Base-by-base conservation (phyloP, 2,797 vertebrate species). In the Telmatherina bonti region DNA sequence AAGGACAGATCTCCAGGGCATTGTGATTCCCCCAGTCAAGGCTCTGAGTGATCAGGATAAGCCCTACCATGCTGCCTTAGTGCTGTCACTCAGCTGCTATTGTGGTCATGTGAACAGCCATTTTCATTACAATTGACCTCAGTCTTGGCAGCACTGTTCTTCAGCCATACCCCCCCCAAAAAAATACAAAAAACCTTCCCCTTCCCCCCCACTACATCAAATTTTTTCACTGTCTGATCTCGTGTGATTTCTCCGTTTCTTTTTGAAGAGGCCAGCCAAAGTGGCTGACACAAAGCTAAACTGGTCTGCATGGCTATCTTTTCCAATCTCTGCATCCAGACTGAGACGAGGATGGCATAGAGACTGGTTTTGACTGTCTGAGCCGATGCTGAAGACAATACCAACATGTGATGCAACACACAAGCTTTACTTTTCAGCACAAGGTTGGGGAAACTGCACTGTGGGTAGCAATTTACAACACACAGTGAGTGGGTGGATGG, bases 81-180 rank as follows among this genome's bases (percentile, higher is more conserved):
- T 85, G 84, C 89, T 86, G 90, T 92, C 92, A 93, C 79, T 92
- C 91, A 92, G 70, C 53, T 11, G 58, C 89, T 78, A 91, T 93
- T 92, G 90, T 93, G 74, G 84, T 88, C 88, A 90, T 90, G 89
- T 90, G 92, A 92, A 90, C 90, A 41, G 88, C 84, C 85, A 91
- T 92, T 93, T 93, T 92, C 90, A 90, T 92, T 88, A 93, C 92
- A 92, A 93, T 91, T 90, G 90, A 91, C 89, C 92, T 85, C 73
- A 59, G 87, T 84, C 81, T 92, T 92, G 91, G 91, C 90, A 91
- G 84, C 55, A 77, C 88, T 84, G 87, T 90, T 91, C 84, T 45
- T 81, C 89, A 56, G 72, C 84, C 79, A 83, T 77, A 73, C 79
- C 82, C 74, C 80, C 78, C 77, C 66, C 79, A n/a, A n/a, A n/a